phyloP scores from a whole-genome alignment of 2,113 vertebrate genomes.

The Dromiciops gliroides region DNA sequence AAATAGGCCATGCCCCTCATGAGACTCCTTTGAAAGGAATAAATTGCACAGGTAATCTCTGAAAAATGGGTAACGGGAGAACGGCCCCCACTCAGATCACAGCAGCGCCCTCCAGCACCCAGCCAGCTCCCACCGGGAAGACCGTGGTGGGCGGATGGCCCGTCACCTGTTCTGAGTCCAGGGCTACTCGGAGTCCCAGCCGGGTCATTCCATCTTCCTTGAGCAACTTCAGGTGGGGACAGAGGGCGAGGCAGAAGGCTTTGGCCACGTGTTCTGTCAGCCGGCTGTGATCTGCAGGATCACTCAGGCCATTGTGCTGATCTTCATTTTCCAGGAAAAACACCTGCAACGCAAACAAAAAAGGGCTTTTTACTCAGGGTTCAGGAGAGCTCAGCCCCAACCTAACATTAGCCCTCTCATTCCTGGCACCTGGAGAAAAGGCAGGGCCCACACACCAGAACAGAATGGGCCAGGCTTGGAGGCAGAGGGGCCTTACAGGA shows the following conservation, averaged over 20 bases:
- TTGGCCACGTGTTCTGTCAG: slow-evolving; percentile 96
- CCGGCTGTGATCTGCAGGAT: slow-evolving; percentile 97
- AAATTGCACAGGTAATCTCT: not conserved
- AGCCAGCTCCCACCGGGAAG: not conserved
- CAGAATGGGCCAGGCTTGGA: not conserved
- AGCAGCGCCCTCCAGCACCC: not conserved
- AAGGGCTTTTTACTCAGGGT: not conserved
- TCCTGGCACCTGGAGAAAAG: not conserved
- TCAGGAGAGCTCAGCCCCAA: not conserved
- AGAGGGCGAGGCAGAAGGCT: slow-evolving; percentile 95
- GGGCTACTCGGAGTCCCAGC: slow-evolving; percentile 93
- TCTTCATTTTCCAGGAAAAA: slow-evolving; percentile 98
- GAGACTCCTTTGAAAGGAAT: not conserved
- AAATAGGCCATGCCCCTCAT: not conserved
- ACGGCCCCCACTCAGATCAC: no score
- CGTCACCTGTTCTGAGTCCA: slow-evolving; percentile 95
- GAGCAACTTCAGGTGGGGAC: slow-evolving; percentile 95
- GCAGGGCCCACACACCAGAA: not conserved
- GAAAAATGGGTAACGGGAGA: not conserved
- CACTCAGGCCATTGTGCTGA: slow-evolving; percentile 91
- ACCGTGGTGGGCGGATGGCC: fast-evolving
- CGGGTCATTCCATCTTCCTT: slow-evolving; percentile 99
- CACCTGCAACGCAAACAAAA: slow-evolving; percentile 85
- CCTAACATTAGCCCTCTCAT: not conserved
- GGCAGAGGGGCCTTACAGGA: no score